Conservation (phyloP, 1,140 invertebrate species). For the Neotoxoptera formosana region DNA sequence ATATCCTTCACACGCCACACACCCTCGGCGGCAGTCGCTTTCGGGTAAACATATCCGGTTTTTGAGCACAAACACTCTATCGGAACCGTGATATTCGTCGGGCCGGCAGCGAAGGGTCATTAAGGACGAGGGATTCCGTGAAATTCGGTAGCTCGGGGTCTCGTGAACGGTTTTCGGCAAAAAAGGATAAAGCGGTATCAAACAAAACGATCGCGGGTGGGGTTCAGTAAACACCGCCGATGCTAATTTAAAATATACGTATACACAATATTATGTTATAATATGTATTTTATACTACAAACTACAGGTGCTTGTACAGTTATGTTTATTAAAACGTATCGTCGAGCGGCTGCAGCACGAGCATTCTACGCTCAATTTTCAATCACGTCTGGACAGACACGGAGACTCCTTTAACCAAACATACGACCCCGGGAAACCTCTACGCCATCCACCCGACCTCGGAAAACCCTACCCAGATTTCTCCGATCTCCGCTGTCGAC, state of each 20-base stretch:
- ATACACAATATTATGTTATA: not conserved
- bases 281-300: too few species aligned
- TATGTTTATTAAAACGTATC: not conserved
- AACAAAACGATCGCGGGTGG: not conserved
- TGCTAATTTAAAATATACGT: not conserved
- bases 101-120: not conserved
- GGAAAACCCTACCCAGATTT: not conserved
- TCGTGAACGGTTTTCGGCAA: too few species aligned
- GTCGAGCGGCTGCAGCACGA: not conserved
- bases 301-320: too few species aligned
- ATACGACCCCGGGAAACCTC: not conserved
- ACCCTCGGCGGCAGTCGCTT: not conserved
- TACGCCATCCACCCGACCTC: not conserved
- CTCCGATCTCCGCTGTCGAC: not conserved
- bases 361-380: not conserved
- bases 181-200: not conserved
- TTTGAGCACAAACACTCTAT: not conserved
- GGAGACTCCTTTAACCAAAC: not conserved
- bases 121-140: not conserved
- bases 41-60: not conserved
- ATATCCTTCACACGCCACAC: not conserved
- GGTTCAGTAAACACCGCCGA: accelerated
- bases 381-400: not conserved
- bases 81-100: not conserved
- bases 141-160: not conserved